Evolutionary conservation across 2,888 invertebrate genomes (phyloP).

Genomic region (Cylloceria caligata): DNA sequence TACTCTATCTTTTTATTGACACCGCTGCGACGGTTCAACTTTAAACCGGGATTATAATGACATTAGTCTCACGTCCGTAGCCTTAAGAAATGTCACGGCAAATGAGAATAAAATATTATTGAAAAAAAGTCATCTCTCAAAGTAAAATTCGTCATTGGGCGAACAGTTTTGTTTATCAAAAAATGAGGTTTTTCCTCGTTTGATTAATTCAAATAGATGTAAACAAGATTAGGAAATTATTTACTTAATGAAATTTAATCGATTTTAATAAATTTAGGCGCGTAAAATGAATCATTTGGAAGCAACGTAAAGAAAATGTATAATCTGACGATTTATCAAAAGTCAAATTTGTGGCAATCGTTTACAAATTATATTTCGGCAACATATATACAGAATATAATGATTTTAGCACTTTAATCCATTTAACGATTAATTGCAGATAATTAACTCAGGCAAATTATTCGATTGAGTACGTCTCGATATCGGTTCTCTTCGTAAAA

Average conservation of each 20-base stretch:
- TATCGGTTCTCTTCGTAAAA: conserved; percentile 16
- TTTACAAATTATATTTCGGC: not conserved
- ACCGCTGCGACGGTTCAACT: conserved; percentile 47
- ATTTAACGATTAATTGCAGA: not conserved
- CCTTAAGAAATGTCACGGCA: not conserved
- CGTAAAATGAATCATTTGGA: no score
- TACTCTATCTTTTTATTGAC: conserved; percentile 34
- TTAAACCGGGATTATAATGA: conserved; percentile 66
- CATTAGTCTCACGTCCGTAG: conserved; percentile 41
- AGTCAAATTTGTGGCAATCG: no score
- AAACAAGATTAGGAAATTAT: no score
- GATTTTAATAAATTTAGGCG: no score
- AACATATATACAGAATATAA: not conserved
- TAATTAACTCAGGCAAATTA: not conserved
- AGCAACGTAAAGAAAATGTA: no score
- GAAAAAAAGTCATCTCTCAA: not conserved
- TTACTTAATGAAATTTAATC: no score
- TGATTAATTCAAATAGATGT: no score
- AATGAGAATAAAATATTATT: conserved; percentile 3
- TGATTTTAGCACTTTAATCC: not conserved
- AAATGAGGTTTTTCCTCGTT: no score
- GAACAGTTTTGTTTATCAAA: not conserved
- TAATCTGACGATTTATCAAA: no score
- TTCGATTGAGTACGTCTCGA: conserved; percentile 31
- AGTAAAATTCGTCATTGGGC: not conserved